Evolutionary conservation across 2,797 vertebrate species (phyloP).

Genomic region (Pangasius sanitwongsei): DNA sequence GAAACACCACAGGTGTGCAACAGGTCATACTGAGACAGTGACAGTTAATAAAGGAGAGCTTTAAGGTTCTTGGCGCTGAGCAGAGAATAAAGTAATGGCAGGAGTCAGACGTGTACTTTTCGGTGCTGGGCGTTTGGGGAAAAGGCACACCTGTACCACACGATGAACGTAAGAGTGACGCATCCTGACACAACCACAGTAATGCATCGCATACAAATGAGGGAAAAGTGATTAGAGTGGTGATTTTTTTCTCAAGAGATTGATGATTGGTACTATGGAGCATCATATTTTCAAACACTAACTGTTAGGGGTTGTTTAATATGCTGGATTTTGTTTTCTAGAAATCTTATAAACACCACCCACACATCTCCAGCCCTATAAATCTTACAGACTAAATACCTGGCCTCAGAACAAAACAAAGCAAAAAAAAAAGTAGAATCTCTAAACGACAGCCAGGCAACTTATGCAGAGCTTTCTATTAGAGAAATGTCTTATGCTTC

Average conservation of each 20-base stretch:
- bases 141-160: not conserved
- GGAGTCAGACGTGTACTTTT: slow-evolving; percentile 41
- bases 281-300: not conserved
- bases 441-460: not conserved
- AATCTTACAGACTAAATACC: not conserved
- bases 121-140: not conserved
- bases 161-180: slow-evolving; percentile 19
- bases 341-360: slow-evolving; percentile 6
- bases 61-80: slow-evolving; percentile 10
- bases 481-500: slow-evolving; percentile 28
- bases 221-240: not conserved
- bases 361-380: not conserved
- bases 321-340: not conserved
- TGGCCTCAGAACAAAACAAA: not conserved
- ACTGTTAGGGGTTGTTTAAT: too few species aligned
- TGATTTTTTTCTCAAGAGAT: not conserved
- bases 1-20: not conserved
- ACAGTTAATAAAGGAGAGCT: slow-evolving; percentile 45
- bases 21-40: not conserved
- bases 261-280: not conserved
- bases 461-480: slow-evolving; percentile 37
- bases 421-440: not conserved
- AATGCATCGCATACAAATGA: slow-evolving; percentile 6
- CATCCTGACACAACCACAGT: slow-evolving; percentile 1
- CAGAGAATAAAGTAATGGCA: slow-evolving; percentile 54